Base-by-base conservation (phyloP, 64 coral and sea anemone species). In the Stichodactyla helianthus region DNA sequence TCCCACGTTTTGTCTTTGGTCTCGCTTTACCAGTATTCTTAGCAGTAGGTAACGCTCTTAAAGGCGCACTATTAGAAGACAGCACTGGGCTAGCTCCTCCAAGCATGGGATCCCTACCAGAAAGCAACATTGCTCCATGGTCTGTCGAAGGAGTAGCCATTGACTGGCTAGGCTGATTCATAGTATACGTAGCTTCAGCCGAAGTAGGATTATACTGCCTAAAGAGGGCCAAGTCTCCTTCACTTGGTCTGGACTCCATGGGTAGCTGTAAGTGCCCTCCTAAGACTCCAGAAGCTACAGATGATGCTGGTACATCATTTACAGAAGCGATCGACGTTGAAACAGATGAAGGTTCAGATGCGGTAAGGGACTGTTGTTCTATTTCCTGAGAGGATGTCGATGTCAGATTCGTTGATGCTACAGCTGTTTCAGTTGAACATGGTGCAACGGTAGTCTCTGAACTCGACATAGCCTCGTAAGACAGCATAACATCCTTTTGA, bases 41-140 rank as follows among this genome's bases (percentile, higher is more conserved):
- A 2, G 67, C 5, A 71, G 53, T 28, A 22, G 83, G 76, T 10
- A 14, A 19, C 5, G 50, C 6, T 7, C 51, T 81, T 51, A 35
- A 50, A 15, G 50, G 8, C 0, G 50, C 8, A 81, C 78, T 81
- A 53, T 14, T 53, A 4, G 50, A 19, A 81, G 78, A 81, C 26
- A 81, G 18, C 78, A 81, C 54, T 81, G 78, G 51, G 20, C 52
- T 81, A n/a, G 6, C 78, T 52, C 53, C 83, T 10, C 83, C 83
- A 59, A 84, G 83, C 83, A 84, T 84, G 26, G 83, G 83, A 25
- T 84, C 83, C 7, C 59, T 84, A 54, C 83, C 83, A 55, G 83
- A 84, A 31, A 84, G 54, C 55, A 84, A 60, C 54, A 84, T 44
- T 2, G 83, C 83, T 6, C 59, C 83, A 59, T 84, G 83, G 14